Percentiles rank a stretch among this genome's conserved stretches.
Evolutionary conservation across 2,113 vertebrate species (phyloP).

Genomic region (Notechis scutatus): DNA sequence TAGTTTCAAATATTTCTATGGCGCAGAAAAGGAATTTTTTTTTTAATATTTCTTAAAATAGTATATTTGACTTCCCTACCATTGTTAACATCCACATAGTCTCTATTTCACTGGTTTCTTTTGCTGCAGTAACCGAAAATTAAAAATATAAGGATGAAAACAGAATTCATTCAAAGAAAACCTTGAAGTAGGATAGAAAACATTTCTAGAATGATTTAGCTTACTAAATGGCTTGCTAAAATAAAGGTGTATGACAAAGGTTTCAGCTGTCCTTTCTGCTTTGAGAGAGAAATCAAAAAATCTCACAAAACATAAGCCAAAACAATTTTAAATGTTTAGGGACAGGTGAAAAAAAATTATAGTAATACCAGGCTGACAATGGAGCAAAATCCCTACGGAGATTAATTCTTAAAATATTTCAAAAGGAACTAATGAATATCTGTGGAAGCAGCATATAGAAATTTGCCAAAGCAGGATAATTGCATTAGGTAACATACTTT

Average conservation of each 20-base stretch:
- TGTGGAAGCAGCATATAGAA: not conserved
- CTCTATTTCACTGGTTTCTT: not conserved
- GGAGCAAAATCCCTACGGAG: not conserved
- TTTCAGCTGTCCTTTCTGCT: not conserved
- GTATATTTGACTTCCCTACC: not conserved
- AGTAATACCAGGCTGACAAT: not conserved
- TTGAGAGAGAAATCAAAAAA: not conserved
- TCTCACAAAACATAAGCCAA: not conserved
- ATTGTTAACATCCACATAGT: not conserved
- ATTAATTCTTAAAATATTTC: not conserved
- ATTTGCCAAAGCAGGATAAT: not conserved
- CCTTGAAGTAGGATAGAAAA: not conserved
- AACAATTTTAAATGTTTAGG: not conserved
- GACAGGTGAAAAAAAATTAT: not conserved
- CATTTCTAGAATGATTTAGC: not conserved
- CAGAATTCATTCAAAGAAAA: not conserved
- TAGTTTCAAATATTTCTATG: not conserved
- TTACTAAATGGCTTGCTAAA: not conserved
- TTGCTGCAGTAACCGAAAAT: not conserved
- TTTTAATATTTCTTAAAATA: not conserved
- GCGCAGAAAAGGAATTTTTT: not conserved
- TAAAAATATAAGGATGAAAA: not conserved
- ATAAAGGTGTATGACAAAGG: not conserved
- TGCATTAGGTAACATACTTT: not conserved
- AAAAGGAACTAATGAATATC: not conserved